These are phyloP conservation scores for Ictalurus punctatus DNA, from an alignment of 2,113 vertebrate species.

Conservation along the genomic window DNA sequence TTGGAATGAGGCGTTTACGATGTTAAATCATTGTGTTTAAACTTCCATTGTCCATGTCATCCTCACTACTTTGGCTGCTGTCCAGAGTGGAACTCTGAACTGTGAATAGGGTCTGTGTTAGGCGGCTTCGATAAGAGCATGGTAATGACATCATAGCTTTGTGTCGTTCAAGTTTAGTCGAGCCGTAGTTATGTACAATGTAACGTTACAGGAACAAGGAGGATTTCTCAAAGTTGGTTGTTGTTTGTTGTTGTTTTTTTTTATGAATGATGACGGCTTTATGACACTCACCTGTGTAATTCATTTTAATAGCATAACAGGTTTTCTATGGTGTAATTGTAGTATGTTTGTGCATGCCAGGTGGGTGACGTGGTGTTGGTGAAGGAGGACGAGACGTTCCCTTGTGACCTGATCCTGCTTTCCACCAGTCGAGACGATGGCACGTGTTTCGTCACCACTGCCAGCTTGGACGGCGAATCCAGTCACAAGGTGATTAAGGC, in stretches of 20 bases:
- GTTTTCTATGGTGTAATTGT: not conserved
- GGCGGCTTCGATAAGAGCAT: not conserved
- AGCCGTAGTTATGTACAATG: not conserved
- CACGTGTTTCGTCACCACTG: slow-evolving; percentile 93
- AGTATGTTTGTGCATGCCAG: slow-evolving; percentile 62
- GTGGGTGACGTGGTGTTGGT: slow-evolving; percentile 95
- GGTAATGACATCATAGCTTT: not conserved
- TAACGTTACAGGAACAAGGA: not conserved
- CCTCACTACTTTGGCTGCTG: not conserved
- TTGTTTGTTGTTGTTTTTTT: not conserved
- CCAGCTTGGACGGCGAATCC: slow-evolving; percentile 95
- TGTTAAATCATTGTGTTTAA: not conserved
- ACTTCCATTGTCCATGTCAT: not conserved
- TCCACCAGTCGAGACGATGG: slow-evolving; percentile 89
- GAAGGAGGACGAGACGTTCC: slow-evolving; percentile 92
- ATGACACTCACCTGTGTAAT: not conserved
- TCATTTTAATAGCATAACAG: not conserved
- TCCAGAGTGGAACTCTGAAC: not conserved
- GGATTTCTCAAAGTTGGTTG: not conserved
- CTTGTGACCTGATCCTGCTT: slow-evolving; percentile 92
- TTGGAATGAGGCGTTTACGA: not conserved
- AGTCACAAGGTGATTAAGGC: slow-evolving; percentile 84
- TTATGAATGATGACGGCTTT: not conserved
- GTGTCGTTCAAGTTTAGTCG: not conserved
- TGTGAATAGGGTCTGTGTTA: slow-evolving; percentile 1